A percentile compares a stretch with the other conserved stretches of the same genome.
These are phyloP conservation scores for Crotalus viridis DNA, from an alignment of 2,113 vertebrate genomes.

Conservation along the genomic window DNA sequence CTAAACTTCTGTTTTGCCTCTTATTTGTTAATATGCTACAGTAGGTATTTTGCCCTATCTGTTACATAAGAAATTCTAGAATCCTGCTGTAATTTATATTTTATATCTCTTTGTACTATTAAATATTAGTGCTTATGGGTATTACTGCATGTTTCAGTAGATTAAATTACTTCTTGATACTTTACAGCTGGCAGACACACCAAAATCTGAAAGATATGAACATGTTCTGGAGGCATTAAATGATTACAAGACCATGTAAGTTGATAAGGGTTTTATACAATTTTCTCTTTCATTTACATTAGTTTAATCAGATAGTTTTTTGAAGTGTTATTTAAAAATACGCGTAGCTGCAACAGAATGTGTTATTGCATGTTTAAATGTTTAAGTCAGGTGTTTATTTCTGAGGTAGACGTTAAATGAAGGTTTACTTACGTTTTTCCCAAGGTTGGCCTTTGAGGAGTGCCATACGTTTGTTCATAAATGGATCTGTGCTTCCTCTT, in stretches of 20 bases:
- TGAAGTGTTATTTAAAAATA: not conserved
- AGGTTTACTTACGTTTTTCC: not conserved
- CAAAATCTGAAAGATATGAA: conserved; percentile 87
- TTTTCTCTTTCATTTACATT: conserved; percentile 9
- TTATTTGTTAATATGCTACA: not conserved
- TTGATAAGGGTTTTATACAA: conserved; percentile 41
- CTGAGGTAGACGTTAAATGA: not conserved
- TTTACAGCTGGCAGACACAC: conserved; percentile 87
- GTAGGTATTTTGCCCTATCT: not conserved
- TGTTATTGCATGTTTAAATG: not conserved
- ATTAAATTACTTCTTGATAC: conserved; percentile 71
- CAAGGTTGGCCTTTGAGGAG: not conserved
- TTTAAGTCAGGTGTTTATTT: fast-evolving
- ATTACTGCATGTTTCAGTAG: conserved; percentile 35
- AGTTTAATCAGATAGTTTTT: not conserved
- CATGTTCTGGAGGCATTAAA: conserved; percentile 90
- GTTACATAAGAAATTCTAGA: conserved; percentile 1
- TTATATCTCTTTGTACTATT: not conserved
- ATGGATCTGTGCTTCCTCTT: not conserved
- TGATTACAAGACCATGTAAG: conserved; percentile 94
- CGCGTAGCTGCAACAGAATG: not conserved
- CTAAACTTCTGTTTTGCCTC: not conserved
- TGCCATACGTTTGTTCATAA: not conserved
- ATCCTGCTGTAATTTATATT: not conserved
- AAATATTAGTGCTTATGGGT: not conserved